Evolutionary conservation across 2,888 invertebrate species (phyloP), one percentile per base, ranked within the genome.

Genomic region (Clepsis dumicolana): DNA sequence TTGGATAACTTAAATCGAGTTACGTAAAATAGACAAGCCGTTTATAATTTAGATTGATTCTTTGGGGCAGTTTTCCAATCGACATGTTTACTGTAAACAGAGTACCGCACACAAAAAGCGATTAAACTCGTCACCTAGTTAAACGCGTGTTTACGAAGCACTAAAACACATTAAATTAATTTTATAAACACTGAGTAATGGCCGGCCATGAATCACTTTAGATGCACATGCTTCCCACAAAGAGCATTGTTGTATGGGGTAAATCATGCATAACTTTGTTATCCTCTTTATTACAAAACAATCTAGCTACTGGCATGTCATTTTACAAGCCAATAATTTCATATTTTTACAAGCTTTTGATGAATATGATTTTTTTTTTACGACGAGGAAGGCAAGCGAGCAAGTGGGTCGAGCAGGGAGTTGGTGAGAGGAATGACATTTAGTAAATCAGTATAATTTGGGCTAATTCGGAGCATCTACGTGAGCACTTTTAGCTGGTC

Each of bases 111-210:
- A 16, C 29, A 57, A 59, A 41, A 48, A 21, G 48, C 48, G 21
- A 48, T 48, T 27, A 48, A 48, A n/a, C 67, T 63, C 59, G 64
- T 64, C 68, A 68, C 64, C 57, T 68, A 32, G 59, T 53, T 68
- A 44, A 63, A 67, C 71, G 75, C 72, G 73, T 83, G 80, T 82
- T 81, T 80, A 83, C 78, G 80, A 82, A 80, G 76, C 77, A 80
- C 79, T 80, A 81, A 84, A 75, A 81, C 76, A 80, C 82, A 79
- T 83, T 81, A 84, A 85, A 81, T 78, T 72, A 69, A 73, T 74
- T 75, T 83, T 75, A 83, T 86, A 85, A 87, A 86, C 85, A 82
- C 80, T 80, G 74, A 79, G 75, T 83, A 82, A 85, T 80, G 75
- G 76, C 41, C 76, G 73, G 75, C 74, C 73, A 76, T 85, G 86